These are phyloP conservation scores for Caretta caretta DNA, from an alignment of 2,113 vertebrate genomes.

Conservation along the genomic window DNA sequence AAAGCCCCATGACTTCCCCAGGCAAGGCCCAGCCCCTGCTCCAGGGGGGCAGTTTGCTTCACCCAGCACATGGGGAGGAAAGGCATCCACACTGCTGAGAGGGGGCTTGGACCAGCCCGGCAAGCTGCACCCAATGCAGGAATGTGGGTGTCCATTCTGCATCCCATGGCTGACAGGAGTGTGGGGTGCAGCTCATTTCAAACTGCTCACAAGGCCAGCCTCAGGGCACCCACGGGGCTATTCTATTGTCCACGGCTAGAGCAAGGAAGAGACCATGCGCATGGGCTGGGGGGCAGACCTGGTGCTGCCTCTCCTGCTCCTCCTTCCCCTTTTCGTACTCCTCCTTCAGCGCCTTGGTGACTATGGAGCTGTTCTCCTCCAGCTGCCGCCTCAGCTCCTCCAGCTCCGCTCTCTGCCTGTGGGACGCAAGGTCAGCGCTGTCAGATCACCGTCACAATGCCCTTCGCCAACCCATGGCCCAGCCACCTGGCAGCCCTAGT, in stretches of 20 bases:
- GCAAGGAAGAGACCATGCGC: background rate
- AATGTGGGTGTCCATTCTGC: background rate
- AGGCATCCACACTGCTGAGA: background rate
- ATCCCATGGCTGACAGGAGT: background rate
- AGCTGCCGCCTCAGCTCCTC: conserved; percentile 90
- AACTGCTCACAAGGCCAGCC: background rate
- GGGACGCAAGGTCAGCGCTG: background rate
- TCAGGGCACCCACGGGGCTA: background rate
- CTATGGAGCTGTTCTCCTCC: conserved; percentile 86
- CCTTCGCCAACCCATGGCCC: background rate
- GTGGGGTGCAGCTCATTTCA: background rate
- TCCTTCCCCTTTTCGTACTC: conserved; percentile 89
- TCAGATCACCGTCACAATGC: background rate
- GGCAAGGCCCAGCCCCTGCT: background rate
- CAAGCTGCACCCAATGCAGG: background rate
- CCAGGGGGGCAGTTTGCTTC: background rate
- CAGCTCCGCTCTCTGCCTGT: conserved; percentile 89
- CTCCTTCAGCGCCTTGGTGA: conserved; percentile 82
- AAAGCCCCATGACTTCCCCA: too few relatives aligned
- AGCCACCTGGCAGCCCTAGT: accelerated
- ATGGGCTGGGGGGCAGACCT: conserved; percentile 76
- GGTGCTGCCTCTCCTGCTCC: conserved; percentile 91
- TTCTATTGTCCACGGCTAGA: background rate
- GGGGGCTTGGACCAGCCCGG: background rate
- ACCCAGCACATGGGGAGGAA: background rate